Percentiles rank a stretch among this genome's conserved stretches.
These are phyloP conservation scores for Dione vanillae DNA, from an alignment of 2,888 invertebrate genomes.

Conservation along the genomic window DNA sequence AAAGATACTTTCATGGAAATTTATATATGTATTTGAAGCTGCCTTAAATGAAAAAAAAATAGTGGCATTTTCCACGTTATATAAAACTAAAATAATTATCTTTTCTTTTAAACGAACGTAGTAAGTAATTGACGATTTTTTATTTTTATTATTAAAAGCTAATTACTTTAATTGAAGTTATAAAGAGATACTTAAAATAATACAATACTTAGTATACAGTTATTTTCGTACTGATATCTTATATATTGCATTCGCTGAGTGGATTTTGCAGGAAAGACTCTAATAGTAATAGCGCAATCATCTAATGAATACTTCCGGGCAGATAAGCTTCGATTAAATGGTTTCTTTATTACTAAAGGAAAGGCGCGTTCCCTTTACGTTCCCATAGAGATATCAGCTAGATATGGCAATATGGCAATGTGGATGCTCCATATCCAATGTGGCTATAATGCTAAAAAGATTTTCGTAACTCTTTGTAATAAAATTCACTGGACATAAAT, in stretches of 20 bases:
- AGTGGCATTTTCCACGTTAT: too few species aligned
- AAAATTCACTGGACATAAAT: not conserved
- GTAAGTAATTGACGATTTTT: too few species aligned
- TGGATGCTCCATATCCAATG: conserved; percentile 27
- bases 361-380: conserved; percentile 81
- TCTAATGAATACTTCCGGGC: conserved; percentile 84
- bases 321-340: conserved; percentile 84
- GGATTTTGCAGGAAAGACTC: conserved; percentile 69
- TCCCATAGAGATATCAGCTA: conserved; percentile 74
- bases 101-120: too few species aligned
- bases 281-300: conserved; percentile 82
- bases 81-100: too few species aligned
- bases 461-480: not conserved
- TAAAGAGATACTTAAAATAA: not conserved
- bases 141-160: too few species aligned
- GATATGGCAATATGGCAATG: conserved; percentile 48
- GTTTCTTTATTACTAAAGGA: conserved; percentile 81
- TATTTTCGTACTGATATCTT: conserved; percentile 33
- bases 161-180: too few species aligned
- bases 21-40: too few species aligned
- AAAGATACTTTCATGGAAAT: too few species aligned
- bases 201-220: not conserved
- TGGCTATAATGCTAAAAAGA: not conserved
- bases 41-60: too few species aligned
- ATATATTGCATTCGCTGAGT: conserved; percentile 53